phyloP scores from a whole-genome alignment of 2,888 invertebrate genomes.

The Tuberolachnus salignus region DNA sequence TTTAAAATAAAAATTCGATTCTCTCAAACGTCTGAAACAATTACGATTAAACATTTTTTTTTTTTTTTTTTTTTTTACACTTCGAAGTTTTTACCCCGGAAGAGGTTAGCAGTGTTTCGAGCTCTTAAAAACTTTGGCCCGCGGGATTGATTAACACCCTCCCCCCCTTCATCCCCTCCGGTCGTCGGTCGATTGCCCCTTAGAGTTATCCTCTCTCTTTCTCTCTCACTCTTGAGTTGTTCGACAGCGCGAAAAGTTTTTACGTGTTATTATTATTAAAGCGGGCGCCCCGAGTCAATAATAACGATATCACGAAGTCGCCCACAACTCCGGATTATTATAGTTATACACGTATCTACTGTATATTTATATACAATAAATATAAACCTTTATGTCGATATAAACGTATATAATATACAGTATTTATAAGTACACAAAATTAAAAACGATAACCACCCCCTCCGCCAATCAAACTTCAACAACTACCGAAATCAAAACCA shows the following conservation, averaged over 20 bases:
- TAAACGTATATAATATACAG: too few species aligned
- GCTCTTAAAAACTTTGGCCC: slow-evolving; percentile 42
- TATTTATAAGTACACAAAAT: slow-evolving; percentile 17
- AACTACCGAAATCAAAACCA: too few species aligned
- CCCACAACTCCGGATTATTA: background rate
- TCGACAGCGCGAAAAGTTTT: slow-evolving; percentile 46
- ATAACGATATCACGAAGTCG: slow-evolving; percentile 33
- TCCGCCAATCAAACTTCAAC: too few species aligned
- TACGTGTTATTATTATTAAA: slow-evolving; percentile 50
- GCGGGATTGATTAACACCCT: slow-evolving; percentile 48
- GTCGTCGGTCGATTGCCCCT: slow-evolving; percentile 33
- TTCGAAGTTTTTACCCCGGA: too few species aligned
- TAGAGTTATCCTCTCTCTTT: too few species aligned
- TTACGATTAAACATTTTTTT: too few species aligned
- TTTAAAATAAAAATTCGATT: too few species aligned
- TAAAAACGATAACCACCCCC: slow-evolving; percentile 36
- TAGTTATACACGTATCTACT: background rate
- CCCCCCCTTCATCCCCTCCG: too few species aligned
- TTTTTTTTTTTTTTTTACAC: too few species aligned
- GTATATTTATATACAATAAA: background rate
- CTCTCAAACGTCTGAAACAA: too few species aligned
- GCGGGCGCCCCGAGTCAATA: slow-evolving; percentile 13
- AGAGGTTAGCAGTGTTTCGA: background rate
- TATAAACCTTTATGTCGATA: background rate
- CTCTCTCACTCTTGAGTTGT: slow-evolving; percentile 45